phyloP scores from a whole-genome alignment of 1,140 invertebrate genomes.

The Drosophila sturtevanti region DNA sequence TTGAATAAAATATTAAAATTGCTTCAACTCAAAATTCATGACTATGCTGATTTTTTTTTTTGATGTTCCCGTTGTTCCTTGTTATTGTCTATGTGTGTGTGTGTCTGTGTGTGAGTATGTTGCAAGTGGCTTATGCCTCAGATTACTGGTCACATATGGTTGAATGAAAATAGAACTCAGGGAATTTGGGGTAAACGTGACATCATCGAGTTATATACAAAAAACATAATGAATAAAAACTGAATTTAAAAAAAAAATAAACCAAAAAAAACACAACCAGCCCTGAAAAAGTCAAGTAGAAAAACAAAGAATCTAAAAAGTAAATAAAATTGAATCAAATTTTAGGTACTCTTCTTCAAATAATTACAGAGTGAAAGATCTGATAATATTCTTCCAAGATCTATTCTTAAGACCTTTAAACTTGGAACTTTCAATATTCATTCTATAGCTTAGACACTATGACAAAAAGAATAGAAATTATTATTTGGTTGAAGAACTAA shows the following conservation, averaged over 20 bases:
- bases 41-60: constrained; percentile 17
- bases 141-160: constrained; percentile 5
- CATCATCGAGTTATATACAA: constrained; percentile 58
- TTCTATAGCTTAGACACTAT: too few species aligned
- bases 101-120: background rate
- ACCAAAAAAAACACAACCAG: too few species aligned
- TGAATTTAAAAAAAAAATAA: constrained; percentile 69
- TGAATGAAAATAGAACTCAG: constrained; percentile 14
- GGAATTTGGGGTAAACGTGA: constrained; percentile 50
- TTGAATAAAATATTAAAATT: constrained; percentile 55
- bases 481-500: too few species aligned
- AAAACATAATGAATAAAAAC: constrained; percentile 68
- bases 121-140: constrained; percentile 3
- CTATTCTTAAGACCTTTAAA: too few species aligned
- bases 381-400: too few species aligned
- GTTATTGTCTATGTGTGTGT: background rate
- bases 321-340: background rate
- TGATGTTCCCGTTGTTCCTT: background rate
- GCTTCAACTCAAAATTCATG: constrained; percentile 35
- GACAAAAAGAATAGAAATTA: too few species aligned
- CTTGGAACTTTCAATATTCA: too few species aligned
- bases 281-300: background rate
- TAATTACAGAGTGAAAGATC: too few species aligned
- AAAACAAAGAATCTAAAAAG: background rate
- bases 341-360: background rate